Base-by-base conservation (phyloP, 2,888 invertebrate species). In the Drosophila dives region DNA sequence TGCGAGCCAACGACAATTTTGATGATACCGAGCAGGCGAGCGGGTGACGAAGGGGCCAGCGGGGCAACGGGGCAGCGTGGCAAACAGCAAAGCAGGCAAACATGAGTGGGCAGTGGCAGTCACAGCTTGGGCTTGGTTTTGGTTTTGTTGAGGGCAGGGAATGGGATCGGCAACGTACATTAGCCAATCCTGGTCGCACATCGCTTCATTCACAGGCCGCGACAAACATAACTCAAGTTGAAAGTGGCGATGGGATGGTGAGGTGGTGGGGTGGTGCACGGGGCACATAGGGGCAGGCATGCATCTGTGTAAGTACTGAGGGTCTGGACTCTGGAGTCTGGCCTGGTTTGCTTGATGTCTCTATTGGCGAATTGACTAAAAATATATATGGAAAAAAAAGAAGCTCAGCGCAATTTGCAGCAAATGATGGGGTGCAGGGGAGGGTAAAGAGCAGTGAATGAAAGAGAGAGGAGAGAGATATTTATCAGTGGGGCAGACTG, bases 1-100 rank as follows among this genome's bases (percentile, higher is more conserved):
- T 92, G 85, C 89, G 89, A 91, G 86, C 86, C 90, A 87, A 87
- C 90, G 86, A 90, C 86, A 87, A 87, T 89, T 86, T 86, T 90
- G 86, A 86, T 82, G 86, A 87, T 87, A 87, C 78, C 63, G 60
- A 72, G 62, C 74, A 64, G 55, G 49, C 33, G 12, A 34, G 34
- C 40, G 23, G 40, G 38, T 64, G 40, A 12, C 12, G n/a, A 54
- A 54, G 50, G n/a, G 2, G 50, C 17, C 62, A 65, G 17, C 34
- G 29, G 58, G 34, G 60, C 29, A 23, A 17, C 0, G 8, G 29
- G 23, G 32, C 29, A 38, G 36, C 11, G 48, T 26, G 17, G 45
- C 64, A 61, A 34, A 54, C 68, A 34, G 59, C 53, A 26, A 53
- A 49, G 42, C 64, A 72, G 72, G 77, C 77, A 59, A 70, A 71